Base-by-base conservation (phyloP, 2,113 vertebrate species). In the Varanus salvator region DNA sequence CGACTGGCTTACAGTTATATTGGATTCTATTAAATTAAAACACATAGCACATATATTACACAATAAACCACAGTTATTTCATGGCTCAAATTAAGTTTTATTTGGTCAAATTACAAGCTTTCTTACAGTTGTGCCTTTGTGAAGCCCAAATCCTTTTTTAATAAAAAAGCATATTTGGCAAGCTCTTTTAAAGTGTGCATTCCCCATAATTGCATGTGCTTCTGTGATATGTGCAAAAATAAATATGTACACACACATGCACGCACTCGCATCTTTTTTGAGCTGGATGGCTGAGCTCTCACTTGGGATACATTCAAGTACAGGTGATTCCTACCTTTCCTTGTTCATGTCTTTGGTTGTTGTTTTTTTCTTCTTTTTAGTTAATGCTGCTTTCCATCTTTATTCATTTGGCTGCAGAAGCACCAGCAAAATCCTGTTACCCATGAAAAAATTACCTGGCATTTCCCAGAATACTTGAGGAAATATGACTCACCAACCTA, bases 81-180 rank as follows among this genome's bases (percentile, higher is more conserved):
- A 97, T 97, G 97, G 98, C 97, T 97, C 98, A 97, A 98, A 98
- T 98, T 98, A 98, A 98, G 97, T 97, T 95, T 97, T 96, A 97
- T 97, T 97, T 98, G 97, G 97, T 97, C 96, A 97, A 97, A 97
- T 97, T 98, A 97, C 97, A 97, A 97, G 97, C 96, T 97, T 97
- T 97, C 97, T 96, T 96, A 97, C 97, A 97, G 97, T 98, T 96
- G 96, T 97, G 95, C 97, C 97, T 98, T 97, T 97, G 97, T 97
- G 96, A 97, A 96, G 91, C 96, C 38, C 96, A 95, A 87, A 97
- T 97, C 95, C 97, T 97, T 98, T 98, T 98, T 98, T 98, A 98
- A 34, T 12, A 38, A 54, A 54, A 54, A 54, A 54, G 11, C 6
- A 94, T 96, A 98, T 97, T 97, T 97, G 93, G 95, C 93, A 95